A percentile compares a stretch with the other conserved stretches of the same genome.
Conservation (phyloP, 2,113 vertebrate species). For the Sylvia atricapilla region DNA sequence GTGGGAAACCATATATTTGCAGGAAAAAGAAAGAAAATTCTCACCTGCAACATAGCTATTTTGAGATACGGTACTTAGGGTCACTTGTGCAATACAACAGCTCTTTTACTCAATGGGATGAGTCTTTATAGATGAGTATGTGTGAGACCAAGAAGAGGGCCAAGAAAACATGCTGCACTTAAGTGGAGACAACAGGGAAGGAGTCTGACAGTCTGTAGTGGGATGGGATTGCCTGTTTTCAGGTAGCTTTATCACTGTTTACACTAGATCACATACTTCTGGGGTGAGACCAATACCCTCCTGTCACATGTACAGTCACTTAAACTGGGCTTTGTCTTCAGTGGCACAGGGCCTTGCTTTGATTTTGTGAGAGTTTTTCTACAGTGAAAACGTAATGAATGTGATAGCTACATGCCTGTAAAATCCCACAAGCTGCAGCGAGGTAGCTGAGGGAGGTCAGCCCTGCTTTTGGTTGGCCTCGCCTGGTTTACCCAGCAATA, state of each 20-base stretch:
- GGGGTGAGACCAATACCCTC: background rate
- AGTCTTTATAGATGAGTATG: background rate
- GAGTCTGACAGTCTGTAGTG: background rate
- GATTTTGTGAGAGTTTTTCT: background rate
- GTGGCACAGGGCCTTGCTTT: background rate
- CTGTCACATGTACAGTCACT: background rate
- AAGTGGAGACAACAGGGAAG: background rate
- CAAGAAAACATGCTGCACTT: background rate
- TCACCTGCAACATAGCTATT: background rate
- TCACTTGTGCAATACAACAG: background rate
- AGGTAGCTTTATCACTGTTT: background rate
- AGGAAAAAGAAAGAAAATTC: background rate
- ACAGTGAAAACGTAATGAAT: background rate
- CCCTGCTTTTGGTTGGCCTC: background rate
- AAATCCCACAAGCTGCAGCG: background rate
- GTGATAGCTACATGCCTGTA: background rate
- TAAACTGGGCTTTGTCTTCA: background rate
- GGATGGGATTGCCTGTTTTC: background rate
- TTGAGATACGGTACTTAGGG: background rate
- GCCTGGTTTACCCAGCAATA: background rate
- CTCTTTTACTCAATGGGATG: background rate
- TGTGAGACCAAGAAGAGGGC: background rate
- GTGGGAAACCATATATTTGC: background rate
- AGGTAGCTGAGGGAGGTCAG: background rate
- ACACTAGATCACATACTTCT: background rate